A percentile compares a stretch with the other conserved stretches of the same genome.
Evolutionary conservation across 2,113 vertebrate species (phyloP).

Genomic region (Xenopus laevis): DNA sequence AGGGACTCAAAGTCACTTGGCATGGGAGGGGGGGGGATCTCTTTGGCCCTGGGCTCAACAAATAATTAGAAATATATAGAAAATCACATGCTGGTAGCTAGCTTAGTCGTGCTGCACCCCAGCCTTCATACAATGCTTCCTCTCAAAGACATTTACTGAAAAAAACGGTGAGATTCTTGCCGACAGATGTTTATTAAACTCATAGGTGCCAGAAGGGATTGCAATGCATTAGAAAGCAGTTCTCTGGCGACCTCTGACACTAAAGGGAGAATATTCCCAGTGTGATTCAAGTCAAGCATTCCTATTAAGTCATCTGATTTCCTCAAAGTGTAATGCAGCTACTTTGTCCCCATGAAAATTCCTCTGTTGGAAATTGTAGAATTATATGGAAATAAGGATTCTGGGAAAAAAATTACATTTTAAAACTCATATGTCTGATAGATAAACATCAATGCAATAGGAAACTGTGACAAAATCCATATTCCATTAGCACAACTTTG

Average conservation of each 20-base stretch:
- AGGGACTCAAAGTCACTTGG: slow-evolving; percentile 22
- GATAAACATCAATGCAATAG: too few species aligned
- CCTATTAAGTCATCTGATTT: slow-evolving; percentile 30
- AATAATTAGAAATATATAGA: slow-evolving; percentile 29
- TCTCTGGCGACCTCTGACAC: slow-evolving; percentile 30
- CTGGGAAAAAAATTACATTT: too few species aligned
- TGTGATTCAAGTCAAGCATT: slow-evolving; percentile 20
- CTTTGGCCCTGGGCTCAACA: slow-evolving; percentile 16
- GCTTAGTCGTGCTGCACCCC: slow-evolving; percentile 17
- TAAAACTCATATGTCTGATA: too few species aligned
- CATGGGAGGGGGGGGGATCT: slow-evolving; percentile 6
- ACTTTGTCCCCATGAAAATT: too few species aligned
- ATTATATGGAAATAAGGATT: too few species aligned
- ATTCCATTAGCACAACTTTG: too few species aligned
- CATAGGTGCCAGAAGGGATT: slow-evolving; percentile 23
- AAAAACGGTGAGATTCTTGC: slow-evolving; percentile 7
- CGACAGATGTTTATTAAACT: slow-evolving; percentile 39
- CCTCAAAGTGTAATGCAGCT: slow-evolving; percentile 1
- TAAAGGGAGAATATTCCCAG: slow-evolving; percentile 21
- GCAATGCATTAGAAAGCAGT: slow-evolving; percentile 39
- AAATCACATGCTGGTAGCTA: slow-evolving; percentile 8
- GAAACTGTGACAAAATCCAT: too few species aligned
- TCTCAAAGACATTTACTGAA: slow-evolving; percentile 26
- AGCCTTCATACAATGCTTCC: slow-evolving; percentile 8
- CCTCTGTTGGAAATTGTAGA: too few species aligned